These are phyloP conservation scores for Pelodytes ibericus DNA, from an alignment of 2,797 vertebrate genomes.

Conservation along the genomic window DNA sequence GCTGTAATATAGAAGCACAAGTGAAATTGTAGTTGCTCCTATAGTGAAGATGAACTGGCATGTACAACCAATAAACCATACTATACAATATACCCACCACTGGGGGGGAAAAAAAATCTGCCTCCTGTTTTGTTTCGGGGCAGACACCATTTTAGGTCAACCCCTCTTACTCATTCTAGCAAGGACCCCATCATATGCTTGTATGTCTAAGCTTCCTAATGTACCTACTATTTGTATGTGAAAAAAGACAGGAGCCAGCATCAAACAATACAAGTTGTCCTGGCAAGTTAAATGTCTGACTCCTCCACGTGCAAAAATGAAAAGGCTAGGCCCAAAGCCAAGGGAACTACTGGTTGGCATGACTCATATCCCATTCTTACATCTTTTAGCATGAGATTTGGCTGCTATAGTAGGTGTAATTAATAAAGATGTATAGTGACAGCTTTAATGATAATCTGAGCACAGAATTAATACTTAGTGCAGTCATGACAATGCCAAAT, in stretches of 20 bases:
- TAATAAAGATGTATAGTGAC: slow-evolving; percentile 47
- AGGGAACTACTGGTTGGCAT: slow-evolving; percentile 32
- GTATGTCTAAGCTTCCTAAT: too few species aligned
- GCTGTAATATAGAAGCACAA: too few species aligned
- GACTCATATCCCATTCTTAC: slow-evolving; percentile 19
- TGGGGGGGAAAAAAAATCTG: too few species aligned
- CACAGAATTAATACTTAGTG: slow-evolving; percentile 34
- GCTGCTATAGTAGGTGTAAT: slow-evolving; percentile 20
- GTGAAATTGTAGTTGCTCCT: too few species aligned
- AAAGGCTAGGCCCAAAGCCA: slow-evolving; percentile 48
- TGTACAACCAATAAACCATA: too few species aligned
- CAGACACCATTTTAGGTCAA: too few species aligned
- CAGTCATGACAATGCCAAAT: neutral
- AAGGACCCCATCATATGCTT: too few species aligned
- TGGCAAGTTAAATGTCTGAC: slow-evolving; percentile 14
- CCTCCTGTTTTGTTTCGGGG: too few species aligned
- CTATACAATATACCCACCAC: too few species aligned
- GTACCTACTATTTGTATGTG: neutral
- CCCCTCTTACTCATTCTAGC: too few species aligned
- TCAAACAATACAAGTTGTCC: slow-evolving; percentile 8
- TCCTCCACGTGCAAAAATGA: slow-evolving; percentile 30
- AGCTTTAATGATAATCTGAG: slow-evolving; percentile 30
- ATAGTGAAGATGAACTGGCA: too few species aligned
- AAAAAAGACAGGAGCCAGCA: neutral
- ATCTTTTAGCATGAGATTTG: slow-evolving; percentile 38